Evolutionary conservation across 2,113 vertebrate genomes (phyloP).

Genomic region (Psammodynastes pulverulentus): DNA sequence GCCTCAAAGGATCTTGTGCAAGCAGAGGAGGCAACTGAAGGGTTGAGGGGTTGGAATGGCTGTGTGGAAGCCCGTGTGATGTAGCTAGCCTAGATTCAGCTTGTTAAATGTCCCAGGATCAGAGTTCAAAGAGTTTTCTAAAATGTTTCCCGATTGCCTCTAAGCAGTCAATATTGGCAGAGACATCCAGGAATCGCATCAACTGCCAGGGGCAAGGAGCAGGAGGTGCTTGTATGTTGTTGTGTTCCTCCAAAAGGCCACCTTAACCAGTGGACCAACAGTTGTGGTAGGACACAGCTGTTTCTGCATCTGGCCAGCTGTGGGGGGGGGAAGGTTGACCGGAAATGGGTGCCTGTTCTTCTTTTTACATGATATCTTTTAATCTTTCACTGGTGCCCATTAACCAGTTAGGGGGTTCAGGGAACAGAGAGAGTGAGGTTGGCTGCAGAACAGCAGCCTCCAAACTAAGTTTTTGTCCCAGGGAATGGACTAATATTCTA

Average conservation of each 20-base stretch:
- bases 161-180: background rate
- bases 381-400: slow-evolving; percentile 61
- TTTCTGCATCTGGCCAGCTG: background rate
- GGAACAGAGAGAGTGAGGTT: slow-evolving; percentile 26
- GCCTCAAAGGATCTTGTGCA: background rate
- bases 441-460: background rate
- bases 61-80: background rate
- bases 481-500: background rate
- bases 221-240: no score
- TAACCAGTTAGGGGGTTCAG: slow-evolving; percentile 41
- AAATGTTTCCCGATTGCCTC: background rate
- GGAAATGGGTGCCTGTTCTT: slow-evolving; percentile 44
- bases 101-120: background rate
- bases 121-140: background rate
- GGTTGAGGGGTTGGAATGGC: background rate
- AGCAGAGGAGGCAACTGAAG: background rate
- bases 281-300: background rate
- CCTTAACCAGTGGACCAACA: background rate
- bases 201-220: background rate
- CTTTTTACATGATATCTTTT: slow-evolving; percentile 43
- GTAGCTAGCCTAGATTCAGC: background rate
- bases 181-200: background rate
- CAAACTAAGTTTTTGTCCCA: background rate
- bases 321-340: background rate
- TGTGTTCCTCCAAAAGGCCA: background rate